A percentile compares a stretch with the other conserved stretches of the same genome.
Conservation (phyloP, 2,888 invertebrate species). For the Brachylomia viminalis region DNA sequence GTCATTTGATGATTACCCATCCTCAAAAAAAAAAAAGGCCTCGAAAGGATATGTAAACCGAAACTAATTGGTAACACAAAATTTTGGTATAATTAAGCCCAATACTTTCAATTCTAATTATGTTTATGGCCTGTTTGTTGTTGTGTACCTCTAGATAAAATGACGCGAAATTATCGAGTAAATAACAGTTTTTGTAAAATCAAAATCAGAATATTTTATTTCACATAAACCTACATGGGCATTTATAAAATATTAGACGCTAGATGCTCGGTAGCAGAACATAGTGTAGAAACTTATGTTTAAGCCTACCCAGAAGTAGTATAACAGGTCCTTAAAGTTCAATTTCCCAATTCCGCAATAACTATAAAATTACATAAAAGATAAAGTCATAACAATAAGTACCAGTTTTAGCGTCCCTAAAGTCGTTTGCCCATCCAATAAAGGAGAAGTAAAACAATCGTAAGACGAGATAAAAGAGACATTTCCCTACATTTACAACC, state of each 20-base stretch:
- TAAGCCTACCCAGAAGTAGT: background rate
- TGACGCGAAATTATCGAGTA: background rate
- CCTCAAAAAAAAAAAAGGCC: background rate
- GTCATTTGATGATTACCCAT: too few species aligned
- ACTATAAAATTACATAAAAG: conserved; percentile 50
- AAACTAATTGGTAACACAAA: background rate
- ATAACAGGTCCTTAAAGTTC: conserved; percentile 10
- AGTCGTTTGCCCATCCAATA: conserved; percentile 48
- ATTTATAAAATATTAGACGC: background rate
- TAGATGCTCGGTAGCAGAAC: background rate
- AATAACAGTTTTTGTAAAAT: background rate
- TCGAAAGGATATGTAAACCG: background rate
- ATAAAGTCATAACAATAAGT: conserved; percentile 48
- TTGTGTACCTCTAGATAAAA: background rate
- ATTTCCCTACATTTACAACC: conserved; percentile 56
- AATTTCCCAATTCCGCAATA: conserved; percentile 15
- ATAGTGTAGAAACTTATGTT: background rate
- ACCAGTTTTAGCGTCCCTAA: conserved; percentile 41
- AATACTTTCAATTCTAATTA: background rate
- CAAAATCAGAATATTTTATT: too few species aligned
- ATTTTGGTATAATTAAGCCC: background rate
- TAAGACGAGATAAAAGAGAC: conserved; percentile 50
- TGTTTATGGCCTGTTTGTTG: background rate
- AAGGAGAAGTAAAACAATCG: conserved; percentile 51
- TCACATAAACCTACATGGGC: background rate